Base-by-base conservation (phyloP, 35 echinoderm and acorn worm genomes). In the Holothuria glaberrima region DNA sequence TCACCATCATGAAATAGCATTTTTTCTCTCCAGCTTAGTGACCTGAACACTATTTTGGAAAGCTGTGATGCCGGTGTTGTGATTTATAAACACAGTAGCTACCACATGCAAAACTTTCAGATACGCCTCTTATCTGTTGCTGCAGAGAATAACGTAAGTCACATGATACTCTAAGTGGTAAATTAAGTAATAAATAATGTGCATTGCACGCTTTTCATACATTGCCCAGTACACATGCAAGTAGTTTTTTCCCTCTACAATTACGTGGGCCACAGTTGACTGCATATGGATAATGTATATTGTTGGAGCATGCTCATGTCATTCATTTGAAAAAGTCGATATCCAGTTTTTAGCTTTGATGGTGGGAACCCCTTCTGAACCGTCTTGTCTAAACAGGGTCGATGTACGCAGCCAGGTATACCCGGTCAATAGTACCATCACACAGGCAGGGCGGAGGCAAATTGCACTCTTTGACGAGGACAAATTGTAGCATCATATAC, bases 241-340 rank as follows among this genome's bases (percentile, higher is more conserved):
- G 58, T 61, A 61, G 0, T 0, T 61, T 0, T 61, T 61, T n/a
- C 58, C 58, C 58, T 61, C 58, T 61, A 61, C 0, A 61, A 61
- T 18, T 61, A 61, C 58, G 3, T 61, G 58, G 58, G 58, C 58
- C 58, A 61, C 2, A 61, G 58, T 0, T 61, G 58, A 61, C 58
- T 59, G 58, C 58, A 59, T 59, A 59, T 59, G 58, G 58, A 59
- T 59, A 59, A 59, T 13, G 58, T 59, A 59, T 59, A 59, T 59
- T 59, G 58, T 59, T 59, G 58, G 58, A 59, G 58, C 58, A 59
- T 59, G 58, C 58, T 59, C 58, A 61, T 61, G 58, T 61, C 58
- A 61, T 61, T 61, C 58, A 61, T 61, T 61, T 61, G 58, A 61
- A 61, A n/a, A 61, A 61, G 58, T 61, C 58, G 58, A 61, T 61